Evolutionary conservation across 2,797 vertebrate genomes (phyloP), one percentile per base, ranked within the genome.

Genomic region (Meriones psammophilus): DNA sequence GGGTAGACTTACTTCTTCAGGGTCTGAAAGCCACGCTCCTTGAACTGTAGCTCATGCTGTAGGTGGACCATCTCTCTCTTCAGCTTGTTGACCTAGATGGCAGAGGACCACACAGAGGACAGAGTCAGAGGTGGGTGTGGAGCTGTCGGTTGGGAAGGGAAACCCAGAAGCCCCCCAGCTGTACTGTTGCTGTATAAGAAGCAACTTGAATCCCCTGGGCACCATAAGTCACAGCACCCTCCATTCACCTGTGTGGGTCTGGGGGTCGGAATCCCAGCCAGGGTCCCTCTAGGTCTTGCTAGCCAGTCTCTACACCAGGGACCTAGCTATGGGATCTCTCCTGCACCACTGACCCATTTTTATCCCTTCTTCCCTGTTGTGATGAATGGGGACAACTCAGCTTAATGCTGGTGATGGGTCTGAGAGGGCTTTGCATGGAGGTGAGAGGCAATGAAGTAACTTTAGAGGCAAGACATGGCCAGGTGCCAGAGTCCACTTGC

Each of bases 61-160:
- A 99, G 99, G 64, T 99, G 99, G 98, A 99, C 99, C 98, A 99
- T 99, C 98, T 99, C 99, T 97, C 99, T 99, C 99, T 99, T 99
- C 97, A 99, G 98, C 97, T 99, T 99, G 98, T 99, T 99, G 97
- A 99, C 99, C 99, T 99, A 93, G 79, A 73, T 50, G 78, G 94
- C 33, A 95, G 76, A 77, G 81, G 93, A 90, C n/a, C 86, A 81
- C 64, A 94, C 1, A 4, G 0, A 15, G 24, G 54, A 71, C 7
- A 9, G 50, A 42, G 24, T 96, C 78, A 95, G 64, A 91, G 89
- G 68, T 0, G 7, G 85, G 28, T 10, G 8, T 0, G 0, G 8
- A 64, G 88, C 54, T 60, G 12, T 2, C 8, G 46, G 64, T n/a
- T 64, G 64, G 1, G 1, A 68, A 84, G 56, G 71, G 78, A 28